Evolutionary conservation across 2,888 invertebrate species (phyloP).

Genomic region (Zonitis immaculata): DNA sequence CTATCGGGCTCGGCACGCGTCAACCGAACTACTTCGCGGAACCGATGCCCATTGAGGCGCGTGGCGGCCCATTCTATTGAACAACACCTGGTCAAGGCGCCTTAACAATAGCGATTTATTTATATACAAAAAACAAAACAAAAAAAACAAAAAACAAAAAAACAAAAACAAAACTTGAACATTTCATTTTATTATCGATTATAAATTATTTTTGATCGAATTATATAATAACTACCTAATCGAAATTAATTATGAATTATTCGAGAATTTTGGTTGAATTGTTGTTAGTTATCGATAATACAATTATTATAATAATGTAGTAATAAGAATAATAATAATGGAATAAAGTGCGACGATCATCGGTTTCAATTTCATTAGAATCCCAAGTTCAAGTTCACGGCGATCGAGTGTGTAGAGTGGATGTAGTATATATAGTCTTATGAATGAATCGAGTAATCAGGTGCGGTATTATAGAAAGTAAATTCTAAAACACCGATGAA

Average conservation of each 20-base stretch:
- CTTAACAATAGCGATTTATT: not conserved
- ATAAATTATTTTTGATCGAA: too few species aligned
- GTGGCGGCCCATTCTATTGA: slow-evolving; percentile 24
- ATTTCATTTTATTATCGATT: too few species aligned
- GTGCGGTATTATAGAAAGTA: slow-evolving; percentile 43
- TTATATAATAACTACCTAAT: too few species aligned
- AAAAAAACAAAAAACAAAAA: too few species aligned
- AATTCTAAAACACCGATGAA: slow-evolving; percentile 30
- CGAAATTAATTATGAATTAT: not conserved
- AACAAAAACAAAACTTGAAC: too few species aligned
- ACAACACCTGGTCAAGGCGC: slow-evolving; percentile 24
- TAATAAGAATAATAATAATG: not conserved
- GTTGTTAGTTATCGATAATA: not conserved
- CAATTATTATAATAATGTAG: not conserved
- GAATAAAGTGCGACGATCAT: slow-evolving; percentile 18
- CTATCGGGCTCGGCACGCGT: slow-evolving; percentile 33
- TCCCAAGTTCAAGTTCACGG: slow-evolving; percentile 50
- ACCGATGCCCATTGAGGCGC: slow-evolving; percentile 34
- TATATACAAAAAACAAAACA: too few species aligned
- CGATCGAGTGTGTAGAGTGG: slow-evolving; percentile 40
- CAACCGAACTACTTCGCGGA: slow-evolving; percentile 32
- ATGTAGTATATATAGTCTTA: slow-evolving; percentile 34
- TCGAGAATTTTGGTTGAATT: not conserved
- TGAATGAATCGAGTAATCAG: slow-evolving; percentile 40
- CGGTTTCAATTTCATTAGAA: slow-evolving; percentile 48